These are phyloP conservation scores for Aegithalos caudatus DNA, from an alignment of 2,113 vertebrate genomes.

Conservation along the genomic window DNA sequence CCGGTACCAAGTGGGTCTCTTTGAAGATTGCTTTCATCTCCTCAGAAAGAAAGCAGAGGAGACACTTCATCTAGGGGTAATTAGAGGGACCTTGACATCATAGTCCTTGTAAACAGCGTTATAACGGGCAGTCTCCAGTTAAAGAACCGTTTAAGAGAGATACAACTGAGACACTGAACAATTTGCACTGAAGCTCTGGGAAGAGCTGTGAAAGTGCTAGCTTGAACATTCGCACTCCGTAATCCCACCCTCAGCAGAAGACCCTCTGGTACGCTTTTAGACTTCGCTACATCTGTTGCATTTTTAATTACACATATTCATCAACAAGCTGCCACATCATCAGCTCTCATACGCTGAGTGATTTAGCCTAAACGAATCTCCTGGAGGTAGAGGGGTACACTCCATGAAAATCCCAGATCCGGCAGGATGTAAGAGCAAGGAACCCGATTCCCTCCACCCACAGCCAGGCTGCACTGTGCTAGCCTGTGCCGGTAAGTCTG, in stretches of 20 bases:
- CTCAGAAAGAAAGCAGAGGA: conserved; percentile 31
- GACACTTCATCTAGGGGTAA: conserved; percentile 19
- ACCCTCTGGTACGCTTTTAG: background rate
- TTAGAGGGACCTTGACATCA: conserved; percentile 10
- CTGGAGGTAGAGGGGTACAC: background rate
- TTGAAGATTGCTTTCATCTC: conserved; percentile 34
- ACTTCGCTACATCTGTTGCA: background rate
- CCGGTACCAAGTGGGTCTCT: background rate
- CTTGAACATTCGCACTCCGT: accelerated
- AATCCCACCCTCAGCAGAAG: background rate
- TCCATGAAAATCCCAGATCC: background rate
- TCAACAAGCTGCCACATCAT: background rate
- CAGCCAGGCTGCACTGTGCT: background rate
- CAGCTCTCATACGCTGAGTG: background rate
- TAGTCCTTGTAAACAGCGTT: conserved; percentile 24
- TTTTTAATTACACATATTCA: background rate
- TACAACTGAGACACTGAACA: background rate
- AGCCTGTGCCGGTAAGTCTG: background rate
- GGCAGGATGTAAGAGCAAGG: background rate
- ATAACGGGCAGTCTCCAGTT: background rate
- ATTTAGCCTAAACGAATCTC: background rate
- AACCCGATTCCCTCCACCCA: background rate
- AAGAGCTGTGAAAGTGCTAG: background rate
- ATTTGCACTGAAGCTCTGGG: background rate
- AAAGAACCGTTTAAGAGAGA: background rate